A percentile compares a stretch with the other conserved stretches of the same genome.
These are phyloP conservation scores for Lithophane socia DNA, from an alignment of 2,888 invertebrate genomes.

Conservation along the genomic window DNA sequence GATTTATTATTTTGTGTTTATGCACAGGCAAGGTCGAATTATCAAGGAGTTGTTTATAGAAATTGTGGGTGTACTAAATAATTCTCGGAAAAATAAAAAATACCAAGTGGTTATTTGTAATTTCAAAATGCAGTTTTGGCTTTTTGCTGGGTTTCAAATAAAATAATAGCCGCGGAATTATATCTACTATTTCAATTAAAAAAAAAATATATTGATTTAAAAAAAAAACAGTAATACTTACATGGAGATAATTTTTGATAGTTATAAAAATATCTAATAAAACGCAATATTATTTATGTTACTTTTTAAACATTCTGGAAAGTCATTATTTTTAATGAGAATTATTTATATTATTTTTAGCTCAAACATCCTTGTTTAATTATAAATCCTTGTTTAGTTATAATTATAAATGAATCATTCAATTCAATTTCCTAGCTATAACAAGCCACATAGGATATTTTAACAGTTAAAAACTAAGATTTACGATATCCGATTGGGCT, in stretches of 20 bases:
- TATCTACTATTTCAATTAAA: background rate
- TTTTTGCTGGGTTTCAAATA: background rate
- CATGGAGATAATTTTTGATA: no score
- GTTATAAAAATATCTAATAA: background rate
- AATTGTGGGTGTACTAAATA: background rate
- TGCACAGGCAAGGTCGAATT: no score
- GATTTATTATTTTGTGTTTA: background rate
- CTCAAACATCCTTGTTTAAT: background rate
- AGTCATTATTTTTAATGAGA: background rate
- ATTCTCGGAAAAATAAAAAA: background rate
- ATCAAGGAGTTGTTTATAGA: background rate
- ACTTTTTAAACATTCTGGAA: no score
- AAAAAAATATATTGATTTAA: background rate
- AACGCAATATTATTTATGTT: no score
- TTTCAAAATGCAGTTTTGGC: background rate
- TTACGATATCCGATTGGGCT: conserved; percentile 14
- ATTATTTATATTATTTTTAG: background rate
- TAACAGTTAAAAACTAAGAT: conserved; percentile 7
- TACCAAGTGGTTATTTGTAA: background rate
- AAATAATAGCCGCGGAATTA: background rate
- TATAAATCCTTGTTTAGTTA: no score
- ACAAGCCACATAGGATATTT: background rate
- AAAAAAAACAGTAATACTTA: background rate
- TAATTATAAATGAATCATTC: background rate
- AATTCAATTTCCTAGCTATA: background rate